Evolutionary conservation across 2,797 vertebrate species (phyloP).

Genomic region (Manis javanica): DNA sequence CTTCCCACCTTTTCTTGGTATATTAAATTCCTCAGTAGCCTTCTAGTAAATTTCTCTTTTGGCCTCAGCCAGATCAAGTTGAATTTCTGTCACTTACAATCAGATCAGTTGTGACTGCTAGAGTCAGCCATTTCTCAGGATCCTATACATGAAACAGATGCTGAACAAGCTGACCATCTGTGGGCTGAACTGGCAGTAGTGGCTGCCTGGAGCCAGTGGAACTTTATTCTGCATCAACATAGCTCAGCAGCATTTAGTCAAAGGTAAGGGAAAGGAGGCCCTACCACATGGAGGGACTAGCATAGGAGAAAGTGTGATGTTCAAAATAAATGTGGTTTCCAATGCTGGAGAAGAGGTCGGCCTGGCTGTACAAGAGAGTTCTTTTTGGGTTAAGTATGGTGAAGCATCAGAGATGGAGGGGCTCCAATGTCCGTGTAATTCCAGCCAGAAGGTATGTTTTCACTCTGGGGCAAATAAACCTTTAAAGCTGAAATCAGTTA

Average conservation of each 20-base stretch:
- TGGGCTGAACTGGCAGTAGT: not conserved
- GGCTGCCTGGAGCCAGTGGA: rapidly evolving
- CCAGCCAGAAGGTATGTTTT: too few species aligned
- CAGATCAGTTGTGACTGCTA: not conserved
- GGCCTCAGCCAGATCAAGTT: not conserved
- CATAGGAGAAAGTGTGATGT: not conserved
- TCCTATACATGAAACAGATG: not conserved
- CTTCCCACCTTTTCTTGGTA: not conserved
- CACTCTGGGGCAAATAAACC: too few species aligned
- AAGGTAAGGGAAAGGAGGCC: not conserved
- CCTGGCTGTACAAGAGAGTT: not conserved
- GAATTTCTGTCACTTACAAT: conserved; percentile 40
- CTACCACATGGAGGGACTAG: not conserved
- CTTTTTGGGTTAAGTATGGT: not conserved
- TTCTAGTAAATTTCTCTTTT: not conserved
- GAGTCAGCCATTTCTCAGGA: not conserved
- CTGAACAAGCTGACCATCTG: too few species aligned
- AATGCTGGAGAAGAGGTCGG: not conserved
- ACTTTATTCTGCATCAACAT: too few species aligned
- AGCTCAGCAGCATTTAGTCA: not conserved
- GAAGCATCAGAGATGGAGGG: not conserved
- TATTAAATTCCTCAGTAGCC: conserved; percentile 3
- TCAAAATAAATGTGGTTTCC: not conserved
- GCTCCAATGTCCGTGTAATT: not conserved
- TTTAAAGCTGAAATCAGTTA: too few species aligned